phyloP scores from a whole-genome alignment of 2,797 vertebrate genomes.

The Periophthalmus magnuspinnatus region DNA sequence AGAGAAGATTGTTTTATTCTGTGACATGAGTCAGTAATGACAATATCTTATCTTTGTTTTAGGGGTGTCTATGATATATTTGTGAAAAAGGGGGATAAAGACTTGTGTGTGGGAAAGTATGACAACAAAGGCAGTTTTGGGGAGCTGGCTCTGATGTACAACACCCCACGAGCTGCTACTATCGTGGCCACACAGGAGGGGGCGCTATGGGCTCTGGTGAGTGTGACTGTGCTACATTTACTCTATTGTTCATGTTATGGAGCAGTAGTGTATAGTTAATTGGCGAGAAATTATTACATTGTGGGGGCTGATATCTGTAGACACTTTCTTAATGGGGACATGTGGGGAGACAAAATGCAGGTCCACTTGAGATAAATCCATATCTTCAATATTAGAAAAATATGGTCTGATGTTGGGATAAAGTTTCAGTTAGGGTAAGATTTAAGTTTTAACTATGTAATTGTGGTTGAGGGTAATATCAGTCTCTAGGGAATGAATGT shows the following conservation, averaged over 20 bases:
- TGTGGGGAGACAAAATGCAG: too few relatives aligned
- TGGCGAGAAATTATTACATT: too few relatives aligned
- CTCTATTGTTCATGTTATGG: background rate
- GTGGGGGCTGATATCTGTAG: too few relatives aligned
- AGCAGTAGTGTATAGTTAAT: background rate
- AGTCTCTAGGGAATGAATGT: too few relatives aligned
- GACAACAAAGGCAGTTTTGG: conserved; percentile 94
- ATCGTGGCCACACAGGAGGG: conserved; percentile 88
- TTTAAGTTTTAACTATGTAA: too few relatives aligned
- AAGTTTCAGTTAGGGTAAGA: too few relatives aligned
- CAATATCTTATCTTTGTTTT: conserved; percentile 16
- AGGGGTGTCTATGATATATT: conserved; percentile 91
- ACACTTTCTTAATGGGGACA: too few relatives aligned
- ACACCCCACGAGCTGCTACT: conserved; percentile 92
- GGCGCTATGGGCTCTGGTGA: conserved; percentile 93
- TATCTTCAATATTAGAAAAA: too few relatives aligned
- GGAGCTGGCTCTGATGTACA: conserved; percentile 96
- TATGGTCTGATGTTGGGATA: too few relatives aligned
- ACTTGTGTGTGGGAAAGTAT: conserved; percentile 86
- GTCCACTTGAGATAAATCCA: too few relatives aligned
- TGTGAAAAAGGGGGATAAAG: conserved; percentile 82
- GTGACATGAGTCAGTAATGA: background rate
- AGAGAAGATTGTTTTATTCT: background rate
- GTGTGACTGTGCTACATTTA: conserved; percentile 36
- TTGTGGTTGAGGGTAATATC: too few relatives aligned